Conservation (phyloP, 2,113 vertebrate genomes). For the Sturnira hondurensis region DNA sequence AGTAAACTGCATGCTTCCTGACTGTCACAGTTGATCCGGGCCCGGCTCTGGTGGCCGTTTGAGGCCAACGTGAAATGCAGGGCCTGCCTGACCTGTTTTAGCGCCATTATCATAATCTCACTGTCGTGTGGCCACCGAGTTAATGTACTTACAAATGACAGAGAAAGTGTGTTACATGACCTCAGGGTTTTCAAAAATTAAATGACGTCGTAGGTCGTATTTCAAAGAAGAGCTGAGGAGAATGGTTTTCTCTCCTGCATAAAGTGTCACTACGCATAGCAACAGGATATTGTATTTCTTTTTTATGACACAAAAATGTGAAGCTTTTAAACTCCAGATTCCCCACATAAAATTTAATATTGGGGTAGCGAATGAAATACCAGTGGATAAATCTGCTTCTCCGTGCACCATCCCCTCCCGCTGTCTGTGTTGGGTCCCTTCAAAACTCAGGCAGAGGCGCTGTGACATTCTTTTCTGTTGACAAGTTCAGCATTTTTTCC, state of each 20-base stretch:
- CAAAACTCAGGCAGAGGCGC: neutral
- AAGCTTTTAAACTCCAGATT: conserved; percentile 70
- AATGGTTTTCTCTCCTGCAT: conserved; percentile 66
- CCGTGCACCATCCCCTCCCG: neutral
- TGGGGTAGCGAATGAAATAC: conserved; percentile 51
- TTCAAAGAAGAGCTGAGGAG: conserved; percentile 83
- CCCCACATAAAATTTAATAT: conserved; percentile 69
- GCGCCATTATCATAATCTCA: conserved; percentile 93
- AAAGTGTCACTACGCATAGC: conserved; percentile 59
- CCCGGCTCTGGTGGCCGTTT: conserved; percentile 82
- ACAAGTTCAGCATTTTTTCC: neutral
- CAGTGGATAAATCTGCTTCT: conserved; percentile 17
- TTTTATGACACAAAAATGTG: conserved; percentile 68
- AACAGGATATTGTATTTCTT: conserved; percentile 74
- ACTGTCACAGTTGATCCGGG: conserved; percentile 82
- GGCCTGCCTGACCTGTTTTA: conserved; percentile 91
- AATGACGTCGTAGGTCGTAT: conserved; percentile 86
- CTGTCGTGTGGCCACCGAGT: conserved; percentile 87
- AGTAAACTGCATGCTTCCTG: conserved; percentile 75
- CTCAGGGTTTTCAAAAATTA: conserved; percentile 92
- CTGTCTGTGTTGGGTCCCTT: neutral
- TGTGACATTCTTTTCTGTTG: neutral
- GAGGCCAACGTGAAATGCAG: conserved; percentile 85
- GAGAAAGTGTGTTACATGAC: conserved; percentile 92
- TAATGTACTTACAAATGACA: conserved; percentile 95